phyloP scores from a whole-genome alignment of 2,113 vertebrate species.

The Pyrgilauda ruficollis region DNA sequence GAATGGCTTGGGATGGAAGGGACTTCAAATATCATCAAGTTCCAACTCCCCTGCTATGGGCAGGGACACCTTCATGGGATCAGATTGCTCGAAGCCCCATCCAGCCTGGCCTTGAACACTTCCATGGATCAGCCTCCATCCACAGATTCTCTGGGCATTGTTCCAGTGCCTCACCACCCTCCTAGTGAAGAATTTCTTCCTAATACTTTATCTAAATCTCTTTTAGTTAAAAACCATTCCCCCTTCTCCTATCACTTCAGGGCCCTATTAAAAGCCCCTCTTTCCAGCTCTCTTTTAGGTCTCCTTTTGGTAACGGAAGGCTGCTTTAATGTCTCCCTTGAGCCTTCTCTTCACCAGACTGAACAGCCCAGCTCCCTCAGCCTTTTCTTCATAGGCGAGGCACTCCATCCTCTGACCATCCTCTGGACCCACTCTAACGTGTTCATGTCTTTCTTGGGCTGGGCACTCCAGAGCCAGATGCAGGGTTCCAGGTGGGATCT shows the following conservation, averaged over 20 bases:
- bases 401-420: not conserved
- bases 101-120: not conserved
- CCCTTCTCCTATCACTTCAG: not conserved
- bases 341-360: not conserved
- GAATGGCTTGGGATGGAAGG: not conserved
- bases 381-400: not conserved
- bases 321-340: not conserved
- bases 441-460: not conserved
- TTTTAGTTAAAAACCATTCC: not conserved
- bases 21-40: not conserved
- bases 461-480: not conserved
- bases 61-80: not conserved
- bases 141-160: not conserved
- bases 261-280: not conserved
- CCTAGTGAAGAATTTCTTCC: not conserved
- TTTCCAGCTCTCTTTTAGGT: not conserved
- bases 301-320: not conserved
- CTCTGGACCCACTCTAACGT: not conserved
- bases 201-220: not conserved
- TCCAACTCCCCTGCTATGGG: not conserved
- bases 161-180: not conserved
- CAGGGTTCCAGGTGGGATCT: rapidly evolving
- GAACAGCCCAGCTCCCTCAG: not conserved
- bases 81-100: not conserved
- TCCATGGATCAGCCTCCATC: not conserved